phyloP scores from a whole-genome alignment of 2,888 invertebrate genomes.

The Lycaena phlaeas region DNA sequence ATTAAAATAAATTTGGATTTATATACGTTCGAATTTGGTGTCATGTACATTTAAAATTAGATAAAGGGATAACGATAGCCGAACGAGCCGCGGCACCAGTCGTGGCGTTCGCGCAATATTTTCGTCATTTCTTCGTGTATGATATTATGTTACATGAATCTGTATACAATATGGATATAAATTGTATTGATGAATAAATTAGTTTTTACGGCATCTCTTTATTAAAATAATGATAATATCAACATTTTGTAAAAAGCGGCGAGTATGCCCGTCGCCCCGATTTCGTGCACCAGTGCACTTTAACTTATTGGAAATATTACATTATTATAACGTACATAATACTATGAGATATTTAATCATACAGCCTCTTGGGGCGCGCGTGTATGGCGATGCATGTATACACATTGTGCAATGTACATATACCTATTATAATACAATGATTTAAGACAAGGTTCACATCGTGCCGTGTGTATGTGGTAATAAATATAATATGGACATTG shows the following conservation, averaged over 20 bases:
- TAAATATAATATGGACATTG: conserved; percentile 91
- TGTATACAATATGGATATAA: conserved; percentile 75
- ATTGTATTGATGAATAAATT: conserved; percentile 71
- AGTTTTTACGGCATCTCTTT: conserved; percentile 73
- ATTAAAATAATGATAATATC: conserved; percentile 72
- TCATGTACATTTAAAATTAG: conserved; percentile 74
- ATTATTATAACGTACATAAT: conserved; percentile 72
- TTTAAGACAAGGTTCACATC: conserved; percentile 91
- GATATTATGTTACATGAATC: conserved; percentile 78
- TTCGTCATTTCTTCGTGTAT: conserved; percentile 75
- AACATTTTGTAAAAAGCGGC: conserved; percentile 71
- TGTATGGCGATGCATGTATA: conserved; percentile 80
- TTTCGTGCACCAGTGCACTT: conserved; percentile 74
- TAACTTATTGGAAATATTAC: conserved; percentile 72
- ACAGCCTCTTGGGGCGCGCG: conserved; percentile 76
- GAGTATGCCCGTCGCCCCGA: conserved; percentile 67
- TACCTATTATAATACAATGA: conserved; percentile 81
- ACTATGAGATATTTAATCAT: conserved; percentile 73
- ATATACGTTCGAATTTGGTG: conserved; percentile 74
- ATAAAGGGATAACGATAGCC: conserved; percentile 68
- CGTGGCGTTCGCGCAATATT: conserved; percentile 64
- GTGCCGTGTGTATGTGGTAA: conserved; percentile 93
- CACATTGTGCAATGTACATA: conserved; percentile 82
- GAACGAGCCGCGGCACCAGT: conserved; percentile 52
- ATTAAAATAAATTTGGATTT: conserved; percentile 74